Conservation (phyloP, 2,888 invertebrate genomes). For the Macropis europaea region DNA sequence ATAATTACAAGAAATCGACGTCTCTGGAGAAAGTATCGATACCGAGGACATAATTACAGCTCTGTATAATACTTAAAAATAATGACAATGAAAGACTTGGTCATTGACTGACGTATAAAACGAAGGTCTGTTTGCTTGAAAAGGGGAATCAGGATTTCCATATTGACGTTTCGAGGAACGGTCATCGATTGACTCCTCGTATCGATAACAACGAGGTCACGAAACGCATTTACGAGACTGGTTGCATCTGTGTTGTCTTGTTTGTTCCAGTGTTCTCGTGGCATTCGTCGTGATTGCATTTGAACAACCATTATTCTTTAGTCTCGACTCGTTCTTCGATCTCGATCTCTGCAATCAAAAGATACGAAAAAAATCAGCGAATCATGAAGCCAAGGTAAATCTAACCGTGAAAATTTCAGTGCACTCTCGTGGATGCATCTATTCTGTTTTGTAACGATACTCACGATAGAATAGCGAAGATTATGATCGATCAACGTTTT, state of each 20-base stretch:
- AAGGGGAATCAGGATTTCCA: neutral
- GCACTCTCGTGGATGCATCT: no score
- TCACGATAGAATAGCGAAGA: neutral
- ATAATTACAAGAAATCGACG: no score
- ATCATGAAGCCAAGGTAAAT: conserved; percentile 24
- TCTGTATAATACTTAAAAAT: no score
- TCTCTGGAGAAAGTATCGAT: no score
- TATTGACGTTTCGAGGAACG: neutral
- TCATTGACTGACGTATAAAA: neutral
- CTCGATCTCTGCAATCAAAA: neutral
- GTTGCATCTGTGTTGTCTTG: conserved; percentile 34
- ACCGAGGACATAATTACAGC: no score
- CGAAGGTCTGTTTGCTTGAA: conserved; percentile 9
- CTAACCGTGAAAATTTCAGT: neutral
- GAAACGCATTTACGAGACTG: conserved; percentile 26
- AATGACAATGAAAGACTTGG: neutral
- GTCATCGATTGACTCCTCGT: conserved; percentile 46
- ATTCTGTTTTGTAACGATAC: neutral
- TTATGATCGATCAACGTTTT: neutral
- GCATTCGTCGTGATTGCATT: conserved; percentile 35
- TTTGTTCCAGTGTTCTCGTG: conserved; percentile 32
- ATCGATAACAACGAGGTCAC: conserved; percentile 54
- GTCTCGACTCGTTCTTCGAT: neutral
- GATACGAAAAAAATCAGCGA: no score
- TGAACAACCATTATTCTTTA: conserved; percentile 5